Conservation (phyloP, 2,888 invertebrate genomes). For the Temnothorax unifasciatus region DNA sequence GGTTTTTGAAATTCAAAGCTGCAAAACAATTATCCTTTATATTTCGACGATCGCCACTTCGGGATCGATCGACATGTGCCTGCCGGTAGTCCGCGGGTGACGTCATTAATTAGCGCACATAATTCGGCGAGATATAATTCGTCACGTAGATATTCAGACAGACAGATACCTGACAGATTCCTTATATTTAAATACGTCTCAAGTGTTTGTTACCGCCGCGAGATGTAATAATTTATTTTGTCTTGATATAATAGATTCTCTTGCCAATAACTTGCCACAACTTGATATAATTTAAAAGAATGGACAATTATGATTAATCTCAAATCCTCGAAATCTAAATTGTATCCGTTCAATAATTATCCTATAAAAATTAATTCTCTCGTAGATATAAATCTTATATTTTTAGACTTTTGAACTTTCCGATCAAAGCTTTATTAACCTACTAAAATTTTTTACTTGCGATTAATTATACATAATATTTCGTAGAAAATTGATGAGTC, state of each 20-base stretch:
- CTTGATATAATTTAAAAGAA: conserved; percentile 1
- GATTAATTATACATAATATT: conserved; percentile 30
- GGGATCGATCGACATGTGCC: conserved; percentile 28
- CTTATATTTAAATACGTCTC: conserved; percentile 20
- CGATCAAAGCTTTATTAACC: background rate
- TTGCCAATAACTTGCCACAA: background rate
- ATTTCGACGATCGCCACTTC: conserved; percentile 13
- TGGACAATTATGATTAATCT: background rate
- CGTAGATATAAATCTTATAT: background rate
- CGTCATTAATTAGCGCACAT: conserved; percentile 35
- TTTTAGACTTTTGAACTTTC: background rate
- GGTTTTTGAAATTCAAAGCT: conserved; percentile 33
- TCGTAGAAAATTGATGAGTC: conserved; percentile 1
- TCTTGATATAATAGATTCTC: background rate
- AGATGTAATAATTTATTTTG: conserved; percentile 11
- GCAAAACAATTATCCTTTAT: conserved; percentile 46
- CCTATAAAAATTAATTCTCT: conserved; percentile 20
- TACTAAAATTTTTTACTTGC: background rate
- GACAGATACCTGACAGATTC: conserved; percentile 30
- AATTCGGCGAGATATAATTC: conserved; percentile 35
- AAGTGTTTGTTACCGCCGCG: background rate
- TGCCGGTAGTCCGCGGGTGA: conserved; percentile 21
- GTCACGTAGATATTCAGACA: background rate
- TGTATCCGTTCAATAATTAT: background rate
- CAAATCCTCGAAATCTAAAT: background rate